Percentiles rank a stretch among this genome's conserved stretches.
These are phyloP conservation scores for Pseudachorutes palmiensis DNA, from an alignment of 1,140 invertebrate species.

Conservation along the genomic window DNA sequence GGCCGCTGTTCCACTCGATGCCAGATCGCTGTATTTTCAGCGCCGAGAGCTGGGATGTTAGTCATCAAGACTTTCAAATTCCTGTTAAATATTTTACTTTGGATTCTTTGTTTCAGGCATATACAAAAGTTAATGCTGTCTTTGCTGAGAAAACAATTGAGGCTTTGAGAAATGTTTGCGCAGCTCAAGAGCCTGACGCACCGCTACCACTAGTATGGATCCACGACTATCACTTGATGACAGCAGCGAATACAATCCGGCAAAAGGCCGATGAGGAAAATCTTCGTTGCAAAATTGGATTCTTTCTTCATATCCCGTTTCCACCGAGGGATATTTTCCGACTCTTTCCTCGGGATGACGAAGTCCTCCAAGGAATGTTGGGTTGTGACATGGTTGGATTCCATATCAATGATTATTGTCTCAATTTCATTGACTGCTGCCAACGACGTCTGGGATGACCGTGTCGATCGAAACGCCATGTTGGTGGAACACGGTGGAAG, in stretches of 20 bases:
- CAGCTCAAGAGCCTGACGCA: constrained; percentile 44
- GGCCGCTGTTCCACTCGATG: constrained; percentile 87
- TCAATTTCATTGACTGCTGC: constrained; percentile 86
- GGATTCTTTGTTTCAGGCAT: constrained; percentile 47
- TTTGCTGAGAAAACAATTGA: constrained; percentile 70
- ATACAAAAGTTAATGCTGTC: constrained; percentile 67
- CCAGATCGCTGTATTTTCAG: constrained; percentile 68
- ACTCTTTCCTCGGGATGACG: constrained; percentile 81
- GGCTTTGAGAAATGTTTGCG: constrained; percentile 54
- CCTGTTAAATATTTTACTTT: background rate
- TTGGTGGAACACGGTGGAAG: constrained; percentile 77
- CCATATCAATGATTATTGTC: constrained; percentile 81
- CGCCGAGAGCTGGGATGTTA: constrained; percentile 64
- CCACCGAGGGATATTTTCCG: constrained; percentile 86
- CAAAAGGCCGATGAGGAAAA: constrained; percentile 66
- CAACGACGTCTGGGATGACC: constrained; percentile 74
- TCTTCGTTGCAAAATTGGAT: constrained; percentile 69
- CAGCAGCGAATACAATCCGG: constrained; percentile 78
- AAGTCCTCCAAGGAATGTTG: constrained; percentile 80
- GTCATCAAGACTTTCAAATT: constrained; percentile 9
- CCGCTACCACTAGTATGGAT: constrained; percentile 73
- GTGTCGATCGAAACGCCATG: constrained; percentile 76
- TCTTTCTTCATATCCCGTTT: constrained; percentile 87
- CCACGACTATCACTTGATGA: constrained; percentile 85
- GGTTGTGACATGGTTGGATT: constrained; percentile 86